Evolutionary conservation across 2,797 vertebrate species (phyloP).

Genomic region (Acrossocheilus wenchowensis): DNA sequence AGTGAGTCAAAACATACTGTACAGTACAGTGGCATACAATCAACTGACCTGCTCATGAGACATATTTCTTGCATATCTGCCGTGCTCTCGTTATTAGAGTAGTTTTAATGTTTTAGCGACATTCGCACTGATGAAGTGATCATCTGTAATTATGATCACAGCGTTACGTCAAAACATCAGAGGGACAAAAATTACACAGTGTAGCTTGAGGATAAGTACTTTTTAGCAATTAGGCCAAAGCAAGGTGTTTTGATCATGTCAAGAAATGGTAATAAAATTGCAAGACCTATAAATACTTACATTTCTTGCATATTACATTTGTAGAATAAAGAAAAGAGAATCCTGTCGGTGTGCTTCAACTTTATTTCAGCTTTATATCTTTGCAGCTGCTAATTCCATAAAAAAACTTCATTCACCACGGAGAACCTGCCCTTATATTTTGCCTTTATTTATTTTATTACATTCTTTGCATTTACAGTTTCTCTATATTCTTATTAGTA

Average conservation of each 20-base stretch:
- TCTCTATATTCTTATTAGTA: slow-evolving; percentile 80
- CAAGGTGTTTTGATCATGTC: neutral
- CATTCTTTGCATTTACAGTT: slow-evolving; percentile 82
- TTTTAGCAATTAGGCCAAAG: neutral
- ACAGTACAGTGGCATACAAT: no score
- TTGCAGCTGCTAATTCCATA: slow-evolving; percentile 12
- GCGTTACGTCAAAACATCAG: neutral
- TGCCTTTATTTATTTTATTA: slow-evolving; percentile 80
- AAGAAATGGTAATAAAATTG: neutral
- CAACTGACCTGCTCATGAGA: no score
- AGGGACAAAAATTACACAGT: neutral
- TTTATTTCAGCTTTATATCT: slow-evolving; percentile 22
- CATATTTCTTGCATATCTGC: no score
- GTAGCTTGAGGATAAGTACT: no score
- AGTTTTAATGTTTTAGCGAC: no score
- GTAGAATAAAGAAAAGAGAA: neutral
- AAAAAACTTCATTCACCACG: slow-evolving; percentile 19
- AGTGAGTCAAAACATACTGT: no score
- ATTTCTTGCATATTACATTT: neutral
- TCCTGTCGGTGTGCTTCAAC: neutral
- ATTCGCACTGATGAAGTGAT: neutral
- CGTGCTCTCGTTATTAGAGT: no score
- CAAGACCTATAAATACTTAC: neutral
- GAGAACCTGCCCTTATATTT: slow-evolving; percentile 47
- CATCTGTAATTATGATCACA: neutral